Percentiles rank a stretch among this genome's conserved stretches.
Conservation (phyloP, 2,797 vertebrate genomes). For the Sebastiscus albofasciatus region DNA sequence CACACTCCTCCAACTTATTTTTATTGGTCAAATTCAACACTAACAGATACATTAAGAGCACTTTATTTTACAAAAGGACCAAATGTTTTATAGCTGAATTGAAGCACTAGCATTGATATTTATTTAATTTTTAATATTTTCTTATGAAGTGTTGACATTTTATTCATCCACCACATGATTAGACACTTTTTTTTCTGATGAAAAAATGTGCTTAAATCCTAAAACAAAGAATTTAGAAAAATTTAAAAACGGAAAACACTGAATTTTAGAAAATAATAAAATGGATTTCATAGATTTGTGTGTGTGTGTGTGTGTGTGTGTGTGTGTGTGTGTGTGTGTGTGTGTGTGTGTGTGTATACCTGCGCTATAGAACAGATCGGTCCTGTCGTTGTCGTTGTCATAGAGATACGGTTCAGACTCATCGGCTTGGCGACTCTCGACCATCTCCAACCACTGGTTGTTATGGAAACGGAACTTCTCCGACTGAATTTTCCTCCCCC, state of each 20-base stretch:
- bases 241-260: too few species aligned
- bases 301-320: background rate
- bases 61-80: background rate
- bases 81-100: background rate
- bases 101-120: background rate
- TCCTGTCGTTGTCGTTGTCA: conserved; percentile 89
- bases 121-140: background rate
- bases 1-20: too few species aligned
- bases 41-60: background rate
- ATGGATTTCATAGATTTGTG: too few species aligned
- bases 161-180: background rate
- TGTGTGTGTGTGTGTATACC: too few species aligned
- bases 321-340: too few species aligned
- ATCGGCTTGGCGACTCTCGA: conserved; percentile 92
- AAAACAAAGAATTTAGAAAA: background rate
- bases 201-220: background rate
- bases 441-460: conserved; percentile 97
- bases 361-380: conserved; percentile 92
- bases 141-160: background rate
- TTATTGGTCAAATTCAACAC: too few species aligned
- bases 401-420: conserved; percentile 91
- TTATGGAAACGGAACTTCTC: conserved; percentile 97
- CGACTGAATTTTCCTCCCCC: conserved; percentile 95
- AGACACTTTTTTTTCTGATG: background rate
- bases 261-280: too few species aligned